Conservation (phyloP, 2,797 vertebrate genomes). For the Aselliscus stoliczkanus region DNA sequence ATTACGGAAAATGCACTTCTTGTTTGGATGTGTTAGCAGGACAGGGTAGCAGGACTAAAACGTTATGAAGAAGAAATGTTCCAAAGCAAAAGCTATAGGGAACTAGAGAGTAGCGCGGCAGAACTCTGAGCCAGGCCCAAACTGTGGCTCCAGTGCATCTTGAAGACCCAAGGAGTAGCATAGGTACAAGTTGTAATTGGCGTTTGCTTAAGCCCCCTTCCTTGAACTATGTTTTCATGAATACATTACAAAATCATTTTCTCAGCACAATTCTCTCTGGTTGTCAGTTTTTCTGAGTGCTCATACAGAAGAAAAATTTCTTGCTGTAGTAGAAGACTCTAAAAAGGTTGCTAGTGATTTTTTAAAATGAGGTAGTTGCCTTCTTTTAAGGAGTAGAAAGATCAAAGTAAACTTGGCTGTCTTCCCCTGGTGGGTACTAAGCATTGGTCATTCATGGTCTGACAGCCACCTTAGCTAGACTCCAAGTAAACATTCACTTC, state of each 20-base stretch:
- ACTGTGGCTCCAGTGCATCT: not conserved
- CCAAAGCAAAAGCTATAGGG: not conserved
- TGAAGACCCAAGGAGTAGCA: not conserved
- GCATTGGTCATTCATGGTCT: conserved; percentile 16
- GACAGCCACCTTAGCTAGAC: conserved; percentile 12
- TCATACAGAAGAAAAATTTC: not conserved
- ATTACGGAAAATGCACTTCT: not conserved
- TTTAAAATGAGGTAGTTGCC: not conserved
- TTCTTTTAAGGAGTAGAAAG: conserved; percentile 27
- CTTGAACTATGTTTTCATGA: not conserved
- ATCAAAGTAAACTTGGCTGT: not conserved
- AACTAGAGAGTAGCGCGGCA: not conserved
- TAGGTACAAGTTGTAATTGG: not conserved
- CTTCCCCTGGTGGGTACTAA: not conserved
- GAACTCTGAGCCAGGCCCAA: not conserved
- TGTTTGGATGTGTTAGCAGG: not conserved
- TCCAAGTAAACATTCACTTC: conserved; percentile 36
- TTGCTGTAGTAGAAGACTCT: not conserved
- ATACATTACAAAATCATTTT: conserved; percentile 2
- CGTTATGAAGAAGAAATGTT: conserved; percentile 5
- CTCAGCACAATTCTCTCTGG: not conserved
- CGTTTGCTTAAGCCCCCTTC: not conserved
- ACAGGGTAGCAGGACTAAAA: not conserved
- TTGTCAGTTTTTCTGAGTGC: not conserved
- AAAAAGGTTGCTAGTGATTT: not conserved